A percentile compares a stretch with the other conserved stretches of the same genome.
These are phyloP conservation scores for Drosophila takahashii DNA, from an alignment of 1,140 invertebrate genomes.

Conservation along the genomic window DNA sequence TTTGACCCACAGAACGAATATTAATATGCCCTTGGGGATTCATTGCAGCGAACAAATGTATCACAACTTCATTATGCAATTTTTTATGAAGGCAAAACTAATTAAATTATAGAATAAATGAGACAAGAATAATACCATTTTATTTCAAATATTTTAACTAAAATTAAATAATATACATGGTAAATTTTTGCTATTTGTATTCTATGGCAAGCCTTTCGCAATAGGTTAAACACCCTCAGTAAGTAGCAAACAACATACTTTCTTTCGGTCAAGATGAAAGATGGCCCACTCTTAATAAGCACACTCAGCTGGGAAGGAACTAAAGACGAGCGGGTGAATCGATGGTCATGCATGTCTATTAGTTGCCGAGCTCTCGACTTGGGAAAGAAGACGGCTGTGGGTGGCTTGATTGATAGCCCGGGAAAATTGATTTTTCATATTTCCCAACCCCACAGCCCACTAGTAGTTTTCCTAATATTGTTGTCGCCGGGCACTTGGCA, in stretches of 20 bases:
- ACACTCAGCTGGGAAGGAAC: constrained; percentile 36
- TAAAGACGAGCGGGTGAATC: constrained; percentile 10
- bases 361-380: constrained; percentile 30
- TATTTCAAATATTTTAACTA: background rate
- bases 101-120: too few species aligned
- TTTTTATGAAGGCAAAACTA: background rate
- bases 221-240: background rate
- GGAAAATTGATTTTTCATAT: constrained; percentile 73
- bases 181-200: too few species aligned
- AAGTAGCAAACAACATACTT: background rate
- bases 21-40: constrained; percentile 2
- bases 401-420: constrained; percentile 67
- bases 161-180: too few species aligned
- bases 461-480: constrained; percentile 42
- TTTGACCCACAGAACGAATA: background rate
- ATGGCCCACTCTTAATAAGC: constrained; percentile 69
- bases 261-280: constrained; percentile 56
- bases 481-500: constrained; percentile 50
- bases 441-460: constrained; percentile 1
- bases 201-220: background rate
- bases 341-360: constrained; percentile 64
- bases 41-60: background rate
- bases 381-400: constrained; percentile 20
- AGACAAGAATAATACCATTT: background rate
- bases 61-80: background rate